Percentiles rank a stretch among this genome's conserved stretches.
Evolutionary conservation across 2,797 vertebrate genomes (phyloP).

Genomic region (Emydoidea blandingii): DNA sequence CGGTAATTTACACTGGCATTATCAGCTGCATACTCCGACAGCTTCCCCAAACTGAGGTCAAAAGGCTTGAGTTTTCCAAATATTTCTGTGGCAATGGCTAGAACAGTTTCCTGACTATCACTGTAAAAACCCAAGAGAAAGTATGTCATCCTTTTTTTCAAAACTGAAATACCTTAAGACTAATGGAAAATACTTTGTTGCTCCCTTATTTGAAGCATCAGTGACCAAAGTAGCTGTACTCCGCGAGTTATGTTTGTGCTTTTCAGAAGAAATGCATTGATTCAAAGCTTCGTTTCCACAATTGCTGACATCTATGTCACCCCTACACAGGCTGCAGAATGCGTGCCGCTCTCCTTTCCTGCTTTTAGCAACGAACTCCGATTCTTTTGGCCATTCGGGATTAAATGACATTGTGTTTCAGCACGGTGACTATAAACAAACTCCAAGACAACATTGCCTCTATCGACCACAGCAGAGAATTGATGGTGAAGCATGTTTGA

Average conservation of each 20-base stretch:
- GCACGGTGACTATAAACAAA: too few species aligned
- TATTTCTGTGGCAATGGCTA: too few species aligned
- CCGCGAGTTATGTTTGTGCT: background rate
- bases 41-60: too few species aligned
- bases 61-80: too few species aligned
- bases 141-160: background rate
- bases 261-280: background rate
- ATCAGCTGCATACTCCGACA: too few species aligned
- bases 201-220: background rate
- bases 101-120: background rate
- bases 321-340: background rate
- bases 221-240: background rate
- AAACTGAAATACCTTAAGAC: background rate
- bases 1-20: too few species aligned
- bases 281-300: background rate
- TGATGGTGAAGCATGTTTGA: too few species aligned
- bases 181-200: background rate
- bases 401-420: background rate
- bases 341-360: background rate
- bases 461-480: background rate
- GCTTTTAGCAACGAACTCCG: background rate
- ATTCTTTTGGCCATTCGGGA: background rate
- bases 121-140: background rate
- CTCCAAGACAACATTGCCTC: background rate
- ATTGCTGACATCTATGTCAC: background rate